Evolutionary conservation across 1,140 invertebrate genomes (phyloP).

Genomic region (Paraescarpia echinospica): DNA sequence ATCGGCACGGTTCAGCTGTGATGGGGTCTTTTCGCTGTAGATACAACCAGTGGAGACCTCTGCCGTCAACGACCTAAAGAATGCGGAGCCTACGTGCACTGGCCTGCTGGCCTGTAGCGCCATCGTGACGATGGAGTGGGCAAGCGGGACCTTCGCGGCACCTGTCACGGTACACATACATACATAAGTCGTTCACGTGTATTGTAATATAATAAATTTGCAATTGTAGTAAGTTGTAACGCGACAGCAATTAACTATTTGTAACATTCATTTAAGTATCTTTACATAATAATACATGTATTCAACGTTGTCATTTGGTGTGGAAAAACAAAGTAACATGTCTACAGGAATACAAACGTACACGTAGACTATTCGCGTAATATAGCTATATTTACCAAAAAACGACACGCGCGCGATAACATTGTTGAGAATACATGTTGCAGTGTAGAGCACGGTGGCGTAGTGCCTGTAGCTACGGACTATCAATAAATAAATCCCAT

Average conservation of each 20-base stretch:
- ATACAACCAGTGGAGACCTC: slow-evolving; percentile 50
- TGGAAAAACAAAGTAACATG: not conserved
- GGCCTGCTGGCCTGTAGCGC: slow-evolving; percentile 46
- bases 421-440: not conserved
- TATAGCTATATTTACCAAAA: not conserved
- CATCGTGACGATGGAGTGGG: slow-evolving; percentile 47
- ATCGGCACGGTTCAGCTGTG: too few relatives aligned
- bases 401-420: too few relatives aligned
- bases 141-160: slow-evolving; percentile 36
- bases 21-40: slow-evolving; percentile 25
- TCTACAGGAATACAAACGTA: not conserved
- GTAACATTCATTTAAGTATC: not conserved
- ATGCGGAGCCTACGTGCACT: slow-evolving; percentile 33
- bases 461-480: too few relatives aligned
- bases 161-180: slow-evolving; percentile 41
- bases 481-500: too few relatives aligned
- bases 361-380: not conserved
- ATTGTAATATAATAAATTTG: not conserved
- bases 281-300: not conserved
- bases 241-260: not conserved
- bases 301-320: not conserved
- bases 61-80: slow-evolving; percentile 41
- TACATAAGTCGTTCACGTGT: not conserved
- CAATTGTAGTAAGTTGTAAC: not conserved
- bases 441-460: too few relatives aligned